A percentile compares a stretch with the other conserved stretches of the same genome.
phyloP scores from a whole-genome alignment of 2,113 vertebrate genomes.

The Oreochromis aureus region DNA sequence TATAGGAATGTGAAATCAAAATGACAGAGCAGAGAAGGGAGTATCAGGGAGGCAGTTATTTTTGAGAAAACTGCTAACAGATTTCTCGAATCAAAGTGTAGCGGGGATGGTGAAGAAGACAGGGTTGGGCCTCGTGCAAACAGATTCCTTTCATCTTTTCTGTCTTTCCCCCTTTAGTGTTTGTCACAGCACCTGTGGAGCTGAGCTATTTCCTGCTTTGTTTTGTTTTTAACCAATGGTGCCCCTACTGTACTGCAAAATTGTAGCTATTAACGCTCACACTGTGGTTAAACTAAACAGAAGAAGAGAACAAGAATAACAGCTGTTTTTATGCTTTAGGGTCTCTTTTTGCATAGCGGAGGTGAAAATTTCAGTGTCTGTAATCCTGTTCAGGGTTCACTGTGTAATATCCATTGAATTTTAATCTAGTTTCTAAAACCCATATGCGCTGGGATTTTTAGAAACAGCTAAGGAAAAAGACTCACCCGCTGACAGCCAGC shows the following conservation, averaged over 20 bases:
- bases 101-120: background rate
- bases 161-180: background rate
- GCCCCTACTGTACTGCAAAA: background rate
- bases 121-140: slow-evolving; percentile 4
- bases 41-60: slow-evolving; percentile 45
- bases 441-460: background rate
- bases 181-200: slow-evolving; percentile 41
- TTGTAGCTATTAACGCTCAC: slow-evolving; percentile 16
- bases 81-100: slow-evolving; percentile 56
- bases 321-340: slow-evolving; percentile 26
- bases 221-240: background rate
- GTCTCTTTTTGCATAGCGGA: background rate
- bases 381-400: background rate
- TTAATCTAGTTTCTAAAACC: slow-evolving; percentile 1
- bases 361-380: slow-evolving; percentile 32
- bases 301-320: slow-evolving; percentile 26
- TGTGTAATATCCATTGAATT: background rate
- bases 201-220: slow-evolving; percentile 39
- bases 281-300: slow-evolving; percentile 20
- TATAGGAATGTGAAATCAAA: slow-evolving; percentile 61
- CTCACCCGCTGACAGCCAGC: slow-evolving; percentile 82
- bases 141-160: slow-evolving; percentile 20
- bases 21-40: slow-evolving; percentile 54
- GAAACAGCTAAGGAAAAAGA: background rate
- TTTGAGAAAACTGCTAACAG: slow-evolving; percentile 58